Percentiles rank a stretch among this genome's conserved stretches.
phyloP scores from a whole-genome alignment of 2,888 invertebrate genomes.

The Temnothorax unifasciatus region DNA sequence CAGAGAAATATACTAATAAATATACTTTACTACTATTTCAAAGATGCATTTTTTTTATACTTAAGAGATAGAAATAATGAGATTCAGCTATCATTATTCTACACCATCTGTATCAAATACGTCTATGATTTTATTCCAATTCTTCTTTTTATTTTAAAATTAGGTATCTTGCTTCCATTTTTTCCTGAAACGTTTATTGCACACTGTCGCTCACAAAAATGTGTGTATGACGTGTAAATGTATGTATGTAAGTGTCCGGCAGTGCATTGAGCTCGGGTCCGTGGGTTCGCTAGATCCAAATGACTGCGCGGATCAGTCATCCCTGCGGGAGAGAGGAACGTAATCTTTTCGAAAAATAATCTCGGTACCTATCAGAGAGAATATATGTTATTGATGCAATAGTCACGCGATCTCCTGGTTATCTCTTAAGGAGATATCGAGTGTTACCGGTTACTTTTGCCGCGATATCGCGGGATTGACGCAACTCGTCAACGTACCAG shows the following conservation, averaged over 20 bases:
- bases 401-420: conserved; percentile 32
- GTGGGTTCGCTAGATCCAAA: background rate
- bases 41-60: background rate
- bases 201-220: background rate
- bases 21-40: background rate
- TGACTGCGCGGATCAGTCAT: background rate
- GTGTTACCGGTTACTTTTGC: conserved; percentile 45
- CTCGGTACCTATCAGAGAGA: background rate
- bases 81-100: background rate
- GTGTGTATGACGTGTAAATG: background rate
- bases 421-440: conserved; percentile 47
- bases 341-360: conserved; percentile 14
- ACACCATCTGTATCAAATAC: background rate
- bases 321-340: background rate
- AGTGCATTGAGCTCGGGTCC: background rate
- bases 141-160: background rate
- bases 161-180: background rate
- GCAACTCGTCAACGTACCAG: conserved; percentile 49
- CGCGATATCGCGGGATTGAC: conserved; percentile 54
- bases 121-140: background rate
- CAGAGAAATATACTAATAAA: background rate
- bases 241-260: background rate
- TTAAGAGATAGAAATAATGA: background rate
- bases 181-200: background rate
- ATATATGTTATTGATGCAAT: conserved; percentile 44